phyloP scores from a whole-genome alignment of 2,888 invertebrate genomes.

The Sarcophaga caerulescens region DNA sequence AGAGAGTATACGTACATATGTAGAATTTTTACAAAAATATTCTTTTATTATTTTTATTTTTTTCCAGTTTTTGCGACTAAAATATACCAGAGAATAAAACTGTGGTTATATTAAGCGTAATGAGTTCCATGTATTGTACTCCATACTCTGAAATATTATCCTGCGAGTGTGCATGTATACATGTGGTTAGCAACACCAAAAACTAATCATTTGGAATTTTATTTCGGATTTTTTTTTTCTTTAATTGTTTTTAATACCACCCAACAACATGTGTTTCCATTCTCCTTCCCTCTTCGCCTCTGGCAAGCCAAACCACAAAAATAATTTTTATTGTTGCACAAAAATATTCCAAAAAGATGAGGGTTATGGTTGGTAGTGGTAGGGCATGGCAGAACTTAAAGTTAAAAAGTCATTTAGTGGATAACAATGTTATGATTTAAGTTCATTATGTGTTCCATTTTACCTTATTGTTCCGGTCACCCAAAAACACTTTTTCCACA shows the following conservation, averaged over 20 bases:
- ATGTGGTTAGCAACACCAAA: constrained; percentile 51
- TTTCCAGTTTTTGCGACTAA: background rate
- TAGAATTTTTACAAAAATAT: background rate
- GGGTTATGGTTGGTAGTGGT: no score
- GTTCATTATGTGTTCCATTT: constrained; percentile 59
- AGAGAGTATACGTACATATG: background rate
- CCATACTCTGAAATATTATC: background rate
- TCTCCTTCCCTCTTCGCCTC: no score
- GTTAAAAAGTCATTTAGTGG: constrained; percentile 60
- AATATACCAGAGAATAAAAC: constrained; percentile 50
- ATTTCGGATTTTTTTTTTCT: constrained; percentile 14
- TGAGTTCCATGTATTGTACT: constrained; percentile 26
- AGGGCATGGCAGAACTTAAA: constrained; percentile 14
- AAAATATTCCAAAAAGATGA: background rate
- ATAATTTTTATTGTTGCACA: constrained; percentile 38
- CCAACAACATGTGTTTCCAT: background rate
- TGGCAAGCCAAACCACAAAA: constrained; percentile 16
- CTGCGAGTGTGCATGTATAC: background rate
- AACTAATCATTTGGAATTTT: constrained; percentile 68
- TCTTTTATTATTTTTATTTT: background rate
- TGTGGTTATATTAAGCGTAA: constrained; percentile 53
- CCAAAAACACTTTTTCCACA: background rate
- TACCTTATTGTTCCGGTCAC: constrained; percentile 46
- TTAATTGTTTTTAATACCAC: background rate
- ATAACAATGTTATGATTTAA: constrained; percentile 65